These are phyloP conservation scores for Pseudomyrmex gracilis DNA, from an alignment of 1,140 invertebrate genomes.

Conservation along the genomic window DNA sequence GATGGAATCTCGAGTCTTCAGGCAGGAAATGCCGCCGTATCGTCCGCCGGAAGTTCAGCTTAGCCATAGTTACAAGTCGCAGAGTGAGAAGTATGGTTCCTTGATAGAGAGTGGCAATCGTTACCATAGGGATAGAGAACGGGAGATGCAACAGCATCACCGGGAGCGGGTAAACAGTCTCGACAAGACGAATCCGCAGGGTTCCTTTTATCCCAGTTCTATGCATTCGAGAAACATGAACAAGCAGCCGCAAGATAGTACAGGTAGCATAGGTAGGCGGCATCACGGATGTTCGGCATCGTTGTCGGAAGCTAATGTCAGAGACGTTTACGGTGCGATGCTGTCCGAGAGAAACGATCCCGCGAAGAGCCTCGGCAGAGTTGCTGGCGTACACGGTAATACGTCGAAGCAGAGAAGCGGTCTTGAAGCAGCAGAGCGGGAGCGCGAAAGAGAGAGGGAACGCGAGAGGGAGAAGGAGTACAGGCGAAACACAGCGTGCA, in stretches of 20 bases:
- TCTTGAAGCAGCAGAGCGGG: conserved; percentile 81
- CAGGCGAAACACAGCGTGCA: conserved; percentile 79
- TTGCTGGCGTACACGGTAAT: conserved; percentile 67
- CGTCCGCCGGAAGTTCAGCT: conserved; percentile 79
- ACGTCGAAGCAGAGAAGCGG: conserved; percentile 83
- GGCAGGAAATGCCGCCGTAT: conserved; percentile 82
- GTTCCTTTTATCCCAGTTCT: conserved; percentile 78
- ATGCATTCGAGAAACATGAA: conserved; percentile 76
- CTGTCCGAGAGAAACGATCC: conserved; percentile 78
- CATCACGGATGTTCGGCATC: conserved; percentile 82
- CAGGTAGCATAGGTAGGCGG: conserved; percentile 82
- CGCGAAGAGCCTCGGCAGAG: conserved; percentile 75
- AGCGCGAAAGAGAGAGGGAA: conserved; percentile 75
- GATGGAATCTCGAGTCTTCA: conserved; percentile 78
- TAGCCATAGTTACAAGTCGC: conserved; percentile 79
- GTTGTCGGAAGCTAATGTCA: conserved; percentile 81
- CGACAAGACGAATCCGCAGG: conserved; percentile 79
- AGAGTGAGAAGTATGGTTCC: conserved; percentile 82
- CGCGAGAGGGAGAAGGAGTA: conserved; percentile 80
- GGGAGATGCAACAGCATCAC: conserved; percentile 74
- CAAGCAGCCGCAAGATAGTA: conserved; percentile 75
- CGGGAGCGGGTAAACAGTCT: conserved; percentile 83
- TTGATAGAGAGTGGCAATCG: conserved; percentile 80
- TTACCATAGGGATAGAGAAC: conserved; percentile 80
- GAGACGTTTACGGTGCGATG: conserved; percentile 82